Evolutionary conservation across 1,140 invertebrate species (phyloP), one percentile per base, ranked within the genome.

Genomic region (Eubasilissa regina): DNA sequence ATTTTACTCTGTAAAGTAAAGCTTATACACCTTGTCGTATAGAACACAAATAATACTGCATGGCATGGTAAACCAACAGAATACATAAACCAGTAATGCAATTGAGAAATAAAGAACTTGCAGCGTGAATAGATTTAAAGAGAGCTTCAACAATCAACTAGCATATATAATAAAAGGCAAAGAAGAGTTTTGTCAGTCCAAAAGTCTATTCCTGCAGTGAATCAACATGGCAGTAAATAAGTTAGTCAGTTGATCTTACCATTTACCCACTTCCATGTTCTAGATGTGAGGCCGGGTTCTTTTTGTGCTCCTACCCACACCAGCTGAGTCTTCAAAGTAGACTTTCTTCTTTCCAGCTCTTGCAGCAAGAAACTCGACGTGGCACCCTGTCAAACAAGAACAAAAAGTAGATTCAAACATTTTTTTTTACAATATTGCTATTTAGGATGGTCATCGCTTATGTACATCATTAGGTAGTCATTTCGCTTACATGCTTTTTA

Each of bases 221-320:
- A 15, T 6, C 25, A 35, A 35, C 25, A 35, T 35, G 25, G 25
- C 25, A 35, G n/a, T n/a, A n/a, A n/a, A n/a, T n/a, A n/a, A n/a
- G n/a, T n/a, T n/a, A 48, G n/a, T 15, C n/a, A 51, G 1, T 3
- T 1, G 48, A 51, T 51, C 91, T 90, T 88, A 97, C 96, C 95
- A 85, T 96, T 93, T 17, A 97, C 94, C 96, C 96, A 97, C 87
- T 94, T 94, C 96, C 96, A 98, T 1, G 93, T 96, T 73, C 94
- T 91, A 0, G 93, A 93, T 0, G 93, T 95, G 45, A 95, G 91
- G 11, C 94, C 92, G 0, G 95, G 95, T 82, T 97, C 96, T 84
- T 96, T 96, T 84, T 95, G 94, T 0, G 95, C 96, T 0, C 97
- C 96, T 48, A 98, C 95, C 97, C 97, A 97, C 0, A 97, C 94